A percentile compares a stretch with the other conserved stretches of the same genome.
These are phyloP conservation scores for Sylvietta virens DNA, from an alignment of 2,113 vertebrate species.

Conservation along the genomic window DNA sequence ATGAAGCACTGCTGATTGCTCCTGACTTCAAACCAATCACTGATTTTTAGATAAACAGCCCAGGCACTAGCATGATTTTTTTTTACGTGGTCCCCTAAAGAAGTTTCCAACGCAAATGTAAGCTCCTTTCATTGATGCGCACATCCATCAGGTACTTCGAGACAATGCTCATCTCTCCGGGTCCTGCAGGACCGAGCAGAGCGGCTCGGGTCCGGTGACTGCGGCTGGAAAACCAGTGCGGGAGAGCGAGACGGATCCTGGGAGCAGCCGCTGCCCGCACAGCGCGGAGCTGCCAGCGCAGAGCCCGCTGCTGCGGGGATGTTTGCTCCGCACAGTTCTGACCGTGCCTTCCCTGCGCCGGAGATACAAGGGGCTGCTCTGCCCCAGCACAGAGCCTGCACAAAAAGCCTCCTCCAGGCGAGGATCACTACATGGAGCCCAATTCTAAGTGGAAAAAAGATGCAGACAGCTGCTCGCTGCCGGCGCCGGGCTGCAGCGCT, in stretches of 20 bases:
- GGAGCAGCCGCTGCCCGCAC: background rate
- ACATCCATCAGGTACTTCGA: accelerated
- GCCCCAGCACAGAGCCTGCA: background rate
- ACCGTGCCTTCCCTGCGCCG: background rate
- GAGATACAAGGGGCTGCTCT: background rate
- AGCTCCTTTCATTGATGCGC: background rate
- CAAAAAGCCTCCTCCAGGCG: background rate
- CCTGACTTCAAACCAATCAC: background rate
- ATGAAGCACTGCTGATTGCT: background rate
- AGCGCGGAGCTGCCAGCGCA: background rate
- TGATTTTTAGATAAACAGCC: background rate
- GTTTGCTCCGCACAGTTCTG: accelerated
- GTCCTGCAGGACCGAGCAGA: background rate
- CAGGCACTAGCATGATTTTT: background rate
- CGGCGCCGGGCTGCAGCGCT: background rate
- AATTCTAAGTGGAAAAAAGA: background rate
- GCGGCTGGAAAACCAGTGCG: background rate
- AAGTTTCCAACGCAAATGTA: background rate
- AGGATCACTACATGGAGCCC: constrained; percentile 16
- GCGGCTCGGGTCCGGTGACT: accelerated
- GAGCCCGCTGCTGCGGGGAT: accelerated
- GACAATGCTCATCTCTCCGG: background rate
- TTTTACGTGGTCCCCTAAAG: background rate
- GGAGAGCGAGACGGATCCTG: accelerated
- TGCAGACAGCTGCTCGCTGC: background rate